A percentile compares a stretch with the other conserved stretches of the same genome.
phyloP scores from a whole-genome alignment of 1,140 invertebrate species.

The Mya arenaria region DNA sequence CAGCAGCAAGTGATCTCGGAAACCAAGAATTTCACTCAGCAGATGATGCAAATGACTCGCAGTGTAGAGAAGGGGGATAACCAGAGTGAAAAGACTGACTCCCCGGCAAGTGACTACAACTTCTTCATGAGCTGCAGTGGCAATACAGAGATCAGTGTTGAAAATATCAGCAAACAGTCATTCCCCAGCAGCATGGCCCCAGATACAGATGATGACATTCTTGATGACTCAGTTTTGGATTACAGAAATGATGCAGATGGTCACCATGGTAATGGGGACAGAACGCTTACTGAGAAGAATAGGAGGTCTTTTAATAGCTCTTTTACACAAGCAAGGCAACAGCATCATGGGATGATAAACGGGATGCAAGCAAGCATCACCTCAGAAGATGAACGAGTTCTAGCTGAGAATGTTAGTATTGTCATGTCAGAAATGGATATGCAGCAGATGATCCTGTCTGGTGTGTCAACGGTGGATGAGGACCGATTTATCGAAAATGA shows the following conservation, averaged over 20 bases:
- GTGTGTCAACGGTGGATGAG: slow-evolving; percentile 73
- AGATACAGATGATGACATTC: slow-evolving; percentile 63
- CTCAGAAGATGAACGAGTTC: slow-evolving; percentile 82
- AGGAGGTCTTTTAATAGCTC: neutral
- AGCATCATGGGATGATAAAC: neutral
- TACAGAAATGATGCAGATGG: slow-evolving; percentile 30
- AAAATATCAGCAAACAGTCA: slow-evolving; percentile 57
- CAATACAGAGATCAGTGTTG: slow-evolving; percentile 53
- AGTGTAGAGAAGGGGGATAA: slow-evolving; percentile 46
- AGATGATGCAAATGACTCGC: slow-evolving; percentile 37
- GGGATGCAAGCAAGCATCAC: slow-evolving; percentile 74
- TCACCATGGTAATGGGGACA: neutral
- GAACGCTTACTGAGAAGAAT: slow-evolving; percentile 46
- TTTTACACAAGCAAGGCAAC: slow-evolving; percentile 18
- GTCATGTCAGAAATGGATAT: slow-evolving; percentile 81
- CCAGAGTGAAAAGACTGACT: slow-evolving; percentile 33
- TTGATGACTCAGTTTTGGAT: slow-evolving; percentile 42
- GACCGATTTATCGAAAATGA: slow-evolving; percentile 85
- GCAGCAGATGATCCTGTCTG: slow-evolving; percentile 61
- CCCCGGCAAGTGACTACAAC: slow-evolving; percentile 45
- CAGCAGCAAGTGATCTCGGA: slow-evolving; percentile 48
- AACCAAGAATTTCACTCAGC: slow-evolving; percentile 35
- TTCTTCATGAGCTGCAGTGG: slow-evolving; percentile 55
- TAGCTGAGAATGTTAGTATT: slow-evolving; percentile 84
- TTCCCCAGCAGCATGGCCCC: slow-evolving; percentile 59